A percentile compares a stretch with the other conserved stretches of the same genome.
These are phyloP conservation scores for Nerophis ophidion DNA, from an alignment of 2,113 vertebrate species.

Conservation along the genomic window DNA sequence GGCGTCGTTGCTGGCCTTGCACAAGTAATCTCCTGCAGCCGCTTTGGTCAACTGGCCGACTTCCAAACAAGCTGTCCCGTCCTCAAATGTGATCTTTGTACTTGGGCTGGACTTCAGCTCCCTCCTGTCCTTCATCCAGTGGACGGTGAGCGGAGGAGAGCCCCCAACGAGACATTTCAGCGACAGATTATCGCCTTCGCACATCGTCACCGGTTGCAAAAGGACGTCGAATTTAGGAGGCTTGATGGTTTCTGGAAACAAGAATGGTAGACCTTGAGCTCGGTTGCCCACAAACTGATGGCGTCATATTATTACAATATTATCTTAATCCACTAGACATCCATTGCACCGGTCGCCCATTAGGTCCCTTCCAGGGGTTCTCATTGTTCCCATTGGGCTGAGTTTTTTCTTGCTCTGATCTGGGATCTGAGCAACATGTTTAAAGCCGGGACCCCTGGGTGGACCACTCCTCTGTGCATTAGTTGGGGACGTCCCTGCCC, in stretches of 20 bases:
- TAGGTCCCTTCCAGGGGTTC: too few relatives aligned
- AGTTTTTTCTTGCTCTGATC: too few relatives aligned
- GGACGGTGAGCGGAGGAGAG: constrained; percentile 79
- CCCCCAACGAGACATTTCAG: constrained; percentile 84
- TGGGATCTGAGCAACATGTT: too few relatives aligned
- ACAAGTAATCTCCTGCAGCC: constrained; percentile 88
- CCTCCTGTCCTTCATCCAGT: constrained; percentile 88
- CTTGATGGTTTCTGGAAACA: constrained; percentile 75
- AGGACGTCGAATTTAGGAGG: constrained; percentile 82
- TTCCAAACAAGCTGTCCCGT: constrained; percentile 78
- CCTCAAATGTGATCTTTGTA: constrained; percentile 79
- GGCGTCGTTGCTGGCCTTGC: constrained; percentile 86
- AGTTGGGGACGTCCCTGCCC: too few relatives aligned
- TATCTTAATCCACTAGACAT: too few relatives aligned
- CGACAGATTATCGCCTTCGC: constrained; percentile 78
- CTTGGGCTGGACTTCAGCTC: constrained; percentile 77
- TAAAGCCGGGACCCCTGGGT: too few relatives aligned
- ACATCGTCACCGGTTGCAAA: constrained; percentile 73
- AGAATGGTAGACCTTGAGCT: not conserved
- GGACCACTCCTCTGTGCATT: too few relatives aligned
- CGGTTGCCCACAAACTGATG: too few relatives aligned
- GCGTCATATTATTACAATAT: too few relatives aligned
- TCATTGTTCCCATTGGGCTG: too few relatives aligned
- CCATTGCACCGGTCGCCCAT: too few relatives aligned
- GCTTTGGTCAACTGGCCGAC: constrained; percentile 71